These are phyloP conservation scores for Pimephales promelas DNA, from an alignment of 2,113 vertebrate genomes.

Conservation along the genomic window DNA sequence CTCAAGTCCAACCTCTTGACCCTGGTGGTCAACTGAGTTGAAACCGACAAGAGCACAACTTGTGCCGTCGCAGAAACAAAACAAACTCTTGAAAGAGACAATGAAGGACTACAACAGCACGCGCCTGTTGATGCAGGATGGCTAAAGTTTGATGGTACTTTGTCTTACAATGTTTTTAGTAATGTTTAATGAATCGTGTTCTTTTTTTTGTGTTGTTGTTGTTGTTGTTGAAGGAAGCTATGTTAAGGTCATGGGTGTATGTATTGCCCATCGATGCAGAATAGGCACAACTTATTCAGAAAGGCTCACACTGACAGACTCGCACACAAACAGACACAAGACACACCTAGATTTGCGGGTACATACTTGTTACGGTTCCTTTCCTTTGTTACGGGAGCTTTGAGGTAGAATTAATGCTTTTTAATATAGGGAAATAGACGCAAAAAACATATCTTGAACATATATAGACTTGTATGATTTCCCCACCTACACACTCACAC, in stretches of 20 bases:
- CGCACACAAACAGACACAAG: constrained; percentile 23
- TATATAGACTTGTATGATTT: not conserved
- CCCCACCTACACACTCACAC: constrained; percentile 38
- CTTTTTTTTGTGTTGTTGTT: constrained; percentile 30
- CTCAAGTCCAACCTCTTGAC: constrained; percentile 55
- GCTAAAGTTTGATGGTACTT: constrained; percentile 7
- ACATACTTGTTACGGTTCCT: constrained; percentile 30
- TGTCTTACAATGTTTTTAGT: constrained; percentile 40
- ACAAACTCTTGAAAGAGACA: constrained; percentile 36
- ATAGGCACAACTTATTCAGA: constrained; percentile 33
- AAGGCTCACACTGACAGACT: constrained; percentile 23
- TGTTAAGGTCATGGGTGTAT: constrained; percentile 53
- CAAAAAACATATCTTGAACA: not conserved
- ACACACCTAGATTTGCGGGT: not conserved
- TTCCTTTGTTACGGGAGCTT: too few species aligned
- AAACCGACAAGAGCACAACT: constrained; percentile 69
- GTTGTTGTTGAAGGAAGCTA: constrained; percentile 55
- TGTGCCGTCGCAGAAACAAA: constrained; percentile 65
- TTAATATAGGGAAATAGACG: constrained; percentile 33
- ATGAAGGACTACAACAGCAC: constrained; percentile 3
- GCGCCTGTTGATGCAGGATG: constrained; percentile 47
- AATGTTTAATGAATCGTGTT: constrained; percentile 52
- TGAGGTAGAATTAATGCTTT: constrained; percentile 48
- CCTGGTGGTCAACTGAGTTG: constrained; percentile 70
- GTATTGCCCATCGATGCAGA: constrained; percentile 27